phyloP scores from a whole-genome alignment of 2,797 vertebrate species.

The Sciaenops ocellatus region DNA sequence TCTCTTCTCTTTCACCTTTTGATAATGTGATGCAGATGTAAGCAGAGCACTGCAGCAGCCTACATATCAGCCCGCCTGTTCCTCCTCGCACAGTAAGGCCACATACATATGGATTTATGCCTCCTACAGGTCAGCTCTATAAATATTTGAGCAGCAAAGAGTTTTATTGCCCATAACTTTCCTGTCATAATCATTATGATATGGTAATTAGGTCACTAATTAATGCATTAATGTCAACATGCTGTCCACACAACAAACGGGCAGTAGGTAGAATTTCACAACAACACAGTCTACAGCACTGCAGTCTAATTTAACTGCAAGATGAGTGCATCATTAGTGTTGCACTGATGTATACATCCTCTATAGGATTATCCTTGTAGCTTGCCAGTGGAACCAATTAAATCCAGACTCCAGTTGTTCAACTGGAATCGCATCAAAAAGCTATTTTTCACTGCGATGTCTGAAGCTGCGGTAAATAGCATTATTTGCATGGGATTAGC shows the following conservation, averaged over 20 bases:
- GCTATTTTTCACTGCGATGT: constrained; percentile 32
- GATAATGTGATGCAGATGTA: constrained; percentile 34
- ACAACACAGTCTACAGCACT: constrained; percentile 7
- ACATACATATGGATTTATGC: constrained; percentile 38
- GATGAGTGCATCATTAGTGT: constrained; percentile 56
- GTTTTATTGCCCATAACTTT: constrained; percentile 7
- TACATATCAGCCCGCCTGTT: neutral
- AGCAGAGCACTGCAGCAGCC: constrained; percentile 26
- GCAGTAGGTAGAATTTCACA: neutral
- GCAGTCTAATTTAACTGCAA: constrained; percentile 14
- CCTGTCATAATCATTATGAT: neutral
- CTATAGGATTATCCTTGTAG: constrained; percentile 57
- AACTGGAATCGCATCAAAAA: constrained; percentile 60
- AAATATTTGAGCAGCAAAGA: constrained; percentile 47
- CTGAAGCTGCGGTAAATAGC: constrained; percentile 47
- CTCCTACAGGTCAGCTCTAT: constrained; percentile 40
- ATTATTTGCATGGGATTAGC: constrained; percentile 65
- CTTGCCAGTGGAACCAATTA: constrained; percentile 60
- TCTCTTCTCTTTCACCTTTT: neutral
- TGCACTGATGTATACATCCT: constrained; percentile 43
- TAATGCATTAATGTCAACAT: constrained; percentile 21
- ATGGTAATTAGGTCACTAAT: constrained; percentile 33
- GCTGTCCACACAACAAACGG: neutral
- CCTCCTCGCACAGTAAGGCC: neutral
- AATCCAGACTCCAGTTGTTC: constrained; percentile 50